Base-by-base conservation (phyloP, 2,888 invertebrate species). In the Eudemis profundana region DNA sequence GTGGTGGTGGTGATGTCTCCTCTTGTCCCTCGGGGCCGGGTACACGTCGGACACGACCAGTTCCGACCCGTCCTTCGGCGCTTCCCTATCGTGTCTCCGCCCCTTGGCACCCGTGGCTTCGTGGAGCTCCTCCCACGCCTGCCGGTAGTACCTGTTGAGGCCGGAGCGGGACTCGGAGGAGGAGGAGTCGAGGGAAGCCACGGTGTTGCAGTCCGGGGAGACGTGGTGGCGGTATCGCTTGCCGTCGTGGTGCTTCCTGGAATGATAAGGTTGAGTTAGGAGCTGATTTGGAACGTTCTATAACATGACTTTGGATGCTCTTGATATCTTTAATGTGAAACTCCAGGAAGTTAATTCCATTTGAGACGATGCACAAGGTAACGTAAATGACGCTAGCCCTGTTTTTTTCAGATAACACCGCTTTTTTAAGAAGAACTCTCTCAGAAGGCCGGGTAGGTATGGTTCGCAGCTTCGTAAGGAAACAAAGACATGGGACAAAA, bases 111-210 rank as follows among this genome's bases (percentile, higher is more conserved):
- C 95, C 3, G 96, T 94, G 3, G 96, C 95, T 83, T 97, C 97
- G 83, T 97, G 97, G 2, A 98, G 93, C 83, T 97, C 97, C 83
- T 98, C 97, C 98, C 98, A 98, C 2, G 98, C 98, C 84, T 97
- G 96, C 27, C 97, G 94, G 88, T 98, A 98, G 87, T 97, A 97
- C 71, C 97, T 94, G 84, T 97, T 97, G 69, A 98, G 93, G 33
- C 96, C 96, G 77, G 95, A 94, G 56, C 96, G 94, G 7, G 96
- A 97, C 79, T 97, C 97, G 0, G 97, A 96, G 56, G 96, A 96
- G 56, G 97, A 96, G 57, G 97, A 97, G 83, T 96, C 97, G 82
- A 97, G 96, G 15, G 97, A 97, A 56, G 97, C 97, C 66, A 97
- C 97, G 33, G 97, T 97, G 87, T 97, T 97, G 91, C 97, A 97